phyloP scores from a whole-genome alignment of 23 tunicate genomes.

The Halocynthia roretzi region DNA sequence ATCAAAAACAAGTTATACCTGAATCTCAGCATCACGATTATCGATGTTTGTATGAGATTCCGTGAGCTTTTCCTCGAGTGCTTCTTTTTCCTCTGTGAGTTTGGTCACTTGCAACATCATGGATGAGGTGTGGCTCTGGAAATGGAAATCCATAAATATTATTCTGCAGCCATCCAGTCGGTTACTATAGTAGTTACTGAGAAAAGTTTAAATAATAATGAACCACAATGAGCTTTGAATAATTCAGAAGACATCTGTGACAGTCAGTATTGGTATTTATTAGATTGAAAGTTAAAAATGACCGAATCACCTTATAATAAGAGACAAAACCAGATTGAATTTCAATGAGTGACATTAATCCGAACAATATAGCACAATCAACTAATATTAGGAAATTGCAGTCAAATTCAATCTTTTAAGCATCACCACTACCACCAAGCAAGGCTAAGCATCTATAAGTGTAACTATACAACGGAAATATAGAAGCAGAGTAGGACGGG shows the following conservation, averaged over 20 bases:
- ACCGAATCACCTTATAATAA: no score
- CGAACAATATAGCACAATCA: no score
- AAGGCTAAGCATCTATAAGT: not conserved
- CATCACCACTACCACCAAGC: constrained; percentile 6
- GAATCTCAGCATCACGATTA: constrained; percentile 28
- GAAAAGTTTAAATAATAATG: no score
- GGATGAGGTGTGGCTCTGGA: constrained; percentile 49
- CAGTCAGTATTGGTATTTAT: not conserved
- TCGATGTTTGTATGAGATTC: constrained; percentile 40
- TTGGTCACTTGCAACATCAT: constrained; percentile 43
- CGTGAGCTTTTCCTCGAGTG: constrained; percentile 52
- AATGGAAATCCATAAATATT: not conserved
- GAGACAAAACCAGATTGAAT: no score
- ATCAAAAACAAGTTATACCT: constrained; percentile 5
- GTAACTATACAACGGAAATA: not conserved
- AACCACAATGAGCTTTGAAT: no score
- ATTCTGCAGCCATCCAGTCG: no score
- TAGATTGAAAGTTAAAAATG: not conserved
- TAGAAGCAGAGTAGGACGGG: not conserved
- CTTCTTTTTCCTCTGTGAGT: constrained; percentile 48
- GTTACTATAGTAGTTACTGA: no score
- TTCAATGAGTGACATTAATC: no score
- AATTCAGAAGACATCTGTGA: no score
- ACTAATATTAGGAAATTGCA: no score
- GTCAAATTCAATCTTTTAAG: not conserved